phyloP scores from a whole-genome alignment of 2,888 invertebrate genomes.

The Anoplius nigerrimus region DNA sequence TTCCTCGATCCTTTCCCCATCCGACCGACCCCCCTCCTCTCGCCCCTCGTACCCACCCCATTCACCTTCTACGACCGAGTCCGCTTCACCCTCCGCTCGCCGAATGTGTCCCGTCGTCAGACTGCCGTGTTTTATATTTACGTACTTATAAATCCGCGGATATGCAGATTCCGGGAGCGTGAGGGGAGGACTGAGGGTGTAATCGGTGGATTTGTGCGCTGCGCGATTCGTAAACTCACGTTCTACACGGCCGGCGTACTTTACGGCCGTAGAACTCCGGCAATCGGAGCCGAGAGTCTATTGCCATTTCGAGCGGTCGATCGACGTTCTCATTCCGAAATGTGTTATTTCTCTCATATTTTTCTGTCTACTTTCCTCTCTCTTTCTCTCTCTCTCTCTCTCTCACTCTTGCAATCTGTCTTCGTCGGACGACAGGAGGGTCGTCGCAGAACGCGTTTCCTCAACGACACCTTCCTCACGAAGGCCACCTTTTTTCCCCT shows the following conservation, averaged over 20 bases:
- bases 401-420: not conserved
- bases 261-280: no score
- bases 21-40: not conserved
- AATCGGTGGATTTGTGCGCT: conserved; percentile 16
- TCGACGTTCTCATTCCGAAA: no score
- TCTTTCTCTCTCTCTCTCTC: not conserved
- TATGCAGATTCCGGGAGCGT: no score
- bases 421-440: no score
- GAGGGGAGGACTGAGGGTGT: not conserved
- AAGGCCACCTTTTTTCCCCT: not conserved
- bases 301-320: no score
- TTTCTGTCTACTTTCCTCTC: not conserved
- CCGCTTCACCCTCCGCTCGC: not conserved
- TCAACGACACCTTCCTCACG: not conserved
- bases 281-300: no score
- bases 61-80: no score
- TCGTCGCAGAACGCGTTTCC: not conserved
- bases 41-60: no score
- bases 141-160: no score
- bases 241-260: no score
- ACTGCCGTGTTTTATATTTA: no score
- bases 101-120: not conserved
- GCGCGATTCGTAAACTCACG: conserved; percentile 12
- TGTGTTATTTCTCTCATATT: no score
- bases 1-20: not conserved